Conservation (phyloP, 1,140 invertebrate species). For the Brachionus angularis region DNA sequence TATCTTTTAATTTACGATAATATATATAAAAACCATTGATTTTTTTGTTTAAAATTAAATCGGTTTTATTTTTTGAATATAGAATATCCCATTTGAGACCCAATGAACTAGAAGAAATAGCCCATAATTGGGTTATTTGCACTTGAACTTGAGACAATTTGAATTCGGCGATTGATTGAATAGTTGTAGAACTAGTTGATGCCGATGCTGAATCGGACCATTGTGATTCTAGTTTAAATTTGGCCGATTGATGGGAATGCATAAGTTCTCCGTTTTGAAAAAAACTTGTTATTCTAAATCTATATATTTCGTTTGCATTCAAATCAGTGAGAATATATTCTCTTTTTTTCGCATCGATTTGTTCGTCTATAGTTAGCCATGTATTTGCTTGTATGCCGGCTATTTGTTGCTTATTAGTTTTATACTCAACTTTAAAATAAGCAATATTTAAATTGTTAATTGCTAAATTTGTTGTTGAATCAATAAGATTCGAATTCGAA, state of each 20-base stretch:
- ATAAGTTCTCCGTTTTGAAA: not conserved
- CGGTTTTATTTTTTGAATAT: not conserved
- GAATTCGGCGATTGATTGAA: not conserved
- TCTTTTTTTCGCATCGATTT: conserved; percentile 24
- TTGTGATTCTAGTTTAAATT: not conserved
- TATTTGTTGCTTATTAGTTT: conserved; percentile 20
- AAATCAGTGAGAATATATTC: conserved; percentile 39
- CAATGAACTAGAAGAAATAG: not conserved
- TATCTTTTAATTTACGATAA: not conserved
- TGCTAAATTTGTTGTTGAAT: not conserved
- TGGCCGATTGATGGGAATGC: not conserved
- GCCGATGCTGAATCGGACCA: not conserved
- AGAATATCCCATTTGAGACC: conserved; percentile 23
- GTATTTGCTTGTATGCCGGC: not conserved
- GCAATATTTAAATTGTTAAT: not conserved
- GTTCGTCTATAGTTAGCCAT: conserved; percentile 38
- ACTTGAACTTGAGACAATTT: not conserved
- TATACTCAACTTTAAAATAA: conserved; percentile 36
- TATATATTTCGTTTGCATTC: not conserved
- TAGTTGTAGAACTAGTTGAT: not conserved
- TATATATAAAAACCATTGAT: conserved; percentile 40
- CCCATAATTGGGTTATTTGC: conserved; percentile 39
- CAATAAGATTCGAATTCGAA: not conserved
- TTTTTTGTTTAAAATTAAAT: not conserved
- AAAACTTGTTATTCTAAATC: not conserved